Conservation (phyloP, 37 sponge, comb jelly and placozoan genomes). For the Mnemiopsis leidyi region DNA sequence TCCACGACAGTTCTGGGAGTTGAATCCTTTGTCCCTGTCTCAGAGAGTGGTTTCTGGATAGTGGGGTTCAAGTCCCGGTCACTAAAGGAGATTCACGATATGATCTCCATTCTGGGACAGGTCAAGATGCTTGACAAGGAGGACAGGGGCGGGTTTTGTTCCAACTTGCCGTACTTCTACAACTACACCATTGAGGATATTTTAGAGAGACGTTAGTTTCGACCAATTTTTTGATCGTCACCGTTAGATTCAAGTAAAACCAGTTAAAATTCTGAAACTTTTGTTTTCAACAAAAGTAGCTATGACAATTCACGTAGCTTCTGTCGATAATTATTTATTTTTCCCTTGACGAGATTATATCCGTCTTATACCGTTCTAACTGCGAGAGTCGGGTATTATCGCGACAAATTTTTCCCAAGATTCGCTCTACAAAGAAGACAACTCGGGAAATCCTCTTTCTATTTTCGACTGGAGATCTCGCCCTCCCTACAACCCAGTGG, state of each 20-base stretch:
- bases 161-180: constrained; percentile 50
- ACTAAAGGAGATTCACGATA: neutral
- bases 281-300: too few relatives aligned
- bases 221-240: too few relatives aligned
- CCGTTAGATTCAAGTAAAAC: too few relatives aligned
- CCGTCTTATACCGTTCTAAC: too few relatives aligned
- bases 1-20: neutral
- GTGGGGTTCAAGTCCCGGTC: constrained; percentile 29
- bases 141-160: neutral
- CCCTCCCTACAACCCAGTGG: neutral
- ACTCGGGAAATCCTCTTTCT: neutral
- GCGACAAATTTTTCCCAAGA: neutral
- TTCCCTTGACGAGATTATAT: too few relatives aligned
- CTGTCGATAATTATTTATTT: too few relatives aligned
- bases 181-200: constrained; percentile 11
- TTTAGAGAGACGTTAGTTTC: neutral
- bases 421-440: neutral
- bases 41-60: constrained; percentile 43
- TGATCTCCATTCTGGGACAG: neutral
- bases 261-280: too few relatives aligned
- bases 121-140: neutral
- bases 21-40: constrained; percentile 9
- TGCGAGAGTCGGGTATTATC: too few relatives aligned
- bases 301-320: too few relatives aligned
- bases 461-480: constrained; percentile 28